Evolutionary conservation across 2,797 vertebrate genomes (phyloP).

Genomic region (Otolemur crassicaudatus): DNA sequence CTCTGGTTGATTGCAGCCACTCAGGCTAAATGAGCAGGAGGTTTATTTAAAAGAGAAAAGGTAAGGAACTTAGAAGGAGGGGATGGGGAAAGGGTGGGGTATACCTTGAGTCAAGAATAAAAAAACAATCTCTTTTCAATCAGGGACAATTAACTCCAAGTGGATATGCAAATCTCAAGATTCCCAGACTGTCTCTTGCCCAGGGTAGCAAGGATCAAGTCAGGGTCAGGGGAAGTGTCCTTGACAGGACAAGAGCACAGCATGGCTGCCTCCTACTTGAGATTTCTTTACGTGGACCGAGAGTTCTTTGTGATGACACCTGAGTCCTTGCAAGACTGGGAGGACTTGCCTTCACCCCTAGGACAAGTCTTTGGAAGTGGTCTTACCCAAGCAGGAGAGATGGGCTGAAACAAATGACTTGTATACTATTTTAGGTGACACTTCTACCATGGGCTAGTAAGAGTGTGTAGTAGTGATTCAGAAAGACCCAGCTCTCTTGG

Average conservation of each 20-base stretch:
- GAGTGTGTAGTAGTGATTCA: neutral
- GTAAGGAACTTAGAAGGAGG: neutral
- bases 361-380: neutral
- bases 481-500: neutral
- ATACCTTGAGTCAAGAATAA: conserved; percentile 62
- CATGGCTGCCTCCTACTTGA: rapidly evolving
- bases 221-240: too few species aligned
- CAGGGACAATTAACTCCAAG: conserved; percentile 88
- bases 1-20: conserved; percentile 90
- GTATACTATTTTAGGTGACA: neutral
- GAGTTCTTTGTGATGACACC: neutral
- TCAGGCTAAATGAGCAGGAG: conserved; percentile 90
- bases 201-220: neutral
- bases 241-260: neutral
- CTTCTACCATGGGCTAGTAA: neutral
- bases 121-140: conserved; percentile 81
- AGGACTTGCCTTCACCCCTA: neutral
- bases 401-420: neutral
- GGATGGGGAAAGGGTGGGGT: conserved; percentile 38
- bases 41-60: conserved; percentile 87
- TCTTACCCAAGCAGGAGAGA: neutral
- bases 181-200: neutral
- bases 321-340: neutral
- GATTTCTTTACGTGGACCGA: neutral
- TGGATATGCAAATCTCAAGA: conserved; percentile 73